Conservation (phyloP, 2,888 invertebrate species). For the Polylopha cassiicola region DNA sequence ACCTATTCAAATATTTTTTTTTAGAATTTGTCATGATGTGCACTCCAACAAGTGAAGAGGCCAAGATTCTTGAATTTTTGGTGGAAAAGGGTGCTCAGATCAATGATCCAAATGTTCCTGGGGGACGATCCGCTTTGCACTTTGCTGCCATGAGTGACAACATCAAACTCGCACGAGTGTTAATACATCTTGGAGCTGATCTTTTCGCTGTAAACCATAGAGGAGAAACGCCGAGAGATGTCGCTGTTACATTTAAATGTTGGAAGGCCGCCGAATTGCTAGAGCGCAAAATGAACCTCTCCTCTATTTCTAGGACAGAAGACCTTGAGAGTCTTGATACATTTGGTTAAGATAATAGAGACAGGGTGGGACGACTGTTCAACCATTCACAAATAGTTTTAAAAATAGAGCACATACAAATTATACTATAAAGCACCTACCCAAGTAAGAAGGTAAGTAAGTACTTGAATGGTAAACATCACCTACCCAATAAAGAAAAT, state of each 20-base stretch:
- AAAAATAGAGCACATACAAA: too few relatives aligned
- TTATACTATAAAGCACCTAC: too few relatives aligned
- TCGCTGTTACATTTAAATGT: conserved; percentile 52
- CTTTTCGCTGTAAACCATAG: conserved; percentile 47
- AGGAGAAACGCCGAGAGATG: conserved; percentile 55
- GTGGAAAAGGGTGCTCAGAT: conserved; percentile 51
- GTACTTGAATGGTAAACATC: too few relatives aligned
- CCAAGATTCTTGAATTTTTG: conserved; percentile 51
- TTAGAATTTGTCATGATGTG: conserved; percentile 66
- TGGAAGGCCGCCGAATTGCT: conserved; percentile 41
- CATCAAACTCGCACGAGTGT: conserved; percentile 44
- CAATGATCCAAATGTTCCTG: conserved; percentile 54
- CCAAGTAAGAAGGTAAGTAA: too few relatives aligned
- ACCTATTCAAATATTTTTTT: conserved; percentile 14
- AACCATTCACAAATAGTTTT: too few relatives aligned
- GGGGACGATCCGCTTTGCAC: conserved; percentile 67
- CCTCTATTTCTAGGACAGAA: too few relatives aligned
- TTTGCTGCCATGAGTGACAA: conserved; percentile 72
- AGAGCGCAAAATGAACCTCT: too few relatives aligned
- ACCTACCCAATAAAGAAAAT: too few relatives aligned
- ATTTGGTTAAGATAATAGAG: too few relatives aligned
- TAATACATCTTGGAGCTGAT: conserved; percentile 56
- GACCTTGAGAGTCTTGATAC: too few relatives aligned
- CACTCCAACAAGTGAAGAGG: conserved; percentile 49
- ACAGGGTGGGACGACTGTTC: too few relatives aligned